Evolutionary conservation across 2,113 vertebrate species (phyloP).

Genomic region (Lasiurus borealis): DNA sequence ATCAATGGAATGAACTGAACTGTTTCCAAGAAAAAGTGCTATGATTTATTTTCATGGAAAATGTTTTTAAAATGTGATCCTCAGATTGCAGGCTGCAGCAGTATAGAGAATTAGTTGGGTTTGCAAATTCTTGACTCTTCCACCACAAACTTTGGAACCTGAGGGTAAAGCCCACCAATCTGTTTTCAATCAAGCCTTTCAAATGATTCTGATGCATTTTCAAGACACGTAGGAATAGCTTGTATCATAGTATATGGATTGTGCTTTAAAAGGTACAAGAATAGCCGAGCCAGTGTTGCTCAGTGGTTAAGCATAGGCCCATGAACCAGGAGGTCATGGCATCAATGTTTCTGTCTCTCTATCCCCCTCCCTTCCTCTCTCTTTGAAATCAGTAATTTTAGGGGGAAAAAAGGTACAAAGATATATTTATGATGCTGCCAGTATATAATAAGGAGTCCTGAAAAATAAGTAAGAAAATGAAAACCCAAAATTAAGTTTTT

Average conservation of each 20-base stretch:
- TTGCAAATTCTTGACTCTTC: neutral
- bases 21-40: neutral
- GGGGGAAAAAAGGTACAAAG: neutral
- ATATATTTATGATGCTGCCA: neutral
- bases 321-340: too few relatives aligned
- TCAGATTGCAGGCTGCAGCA: neutral
- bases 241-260: neutral
- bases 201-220: neutral
- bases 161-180: rapidly evolving
- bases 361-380: too few relatives aligned
- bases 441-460: neutral
- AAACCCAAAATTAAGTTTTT: neutral
- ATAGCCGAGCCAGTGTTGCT: too few relatives aligned
- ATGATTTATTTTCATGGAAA: neutral
- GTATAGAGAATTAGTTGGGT: neutral
- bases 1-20: conserved; percentile 4
- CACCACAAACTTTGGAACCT: neutral
- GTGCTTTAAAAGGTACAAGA: neutral
- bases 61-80: neutral
- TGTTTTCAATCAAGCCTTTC: neutral
- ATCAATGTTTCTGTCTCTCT: too few relatives aligned
- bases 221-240: neutral
- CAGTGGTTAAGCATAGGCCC: too few relatives aligned
- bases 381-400: too few relatives aligned
- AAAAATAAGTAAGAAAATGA: neutral